These are phyloP conservation scores for Metellina segmentata DNA, from an alignment of 2,888 invertebrate genomes.

Conservation along the genomic window DNA sequence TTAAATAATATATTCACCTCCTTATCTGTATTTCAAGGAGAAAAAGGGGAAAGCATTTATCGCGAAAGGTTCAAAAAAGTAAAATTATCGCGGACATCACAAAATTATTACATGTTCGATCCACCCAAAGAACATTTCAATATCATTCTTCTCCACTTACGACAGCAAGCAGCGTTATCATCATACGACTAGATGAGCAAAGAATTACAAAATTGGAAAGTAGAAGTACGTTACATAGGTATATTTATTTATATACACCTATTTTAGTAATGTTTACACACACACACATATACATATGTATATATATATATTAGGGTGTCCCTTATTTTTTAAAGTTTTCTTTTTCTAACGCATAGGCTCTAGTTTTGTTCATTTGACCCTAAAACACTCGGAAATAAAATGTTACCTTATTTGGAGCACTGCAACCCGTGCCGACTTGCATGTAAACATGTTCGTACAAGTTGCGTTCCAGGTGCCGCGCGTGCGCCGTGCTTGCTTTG, in stretches of 20 bases:
- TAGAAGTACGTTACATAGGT: background rate
- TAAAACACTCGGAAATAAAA: too few relatives aligned
- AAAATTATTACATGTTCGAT: conserved; percentile 51
- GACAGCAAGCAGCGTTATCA: conserved; percentile 25
- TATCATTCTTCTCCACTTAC: conserved; percentile 12
- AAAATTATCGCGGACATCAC: conserved; percentile 28
- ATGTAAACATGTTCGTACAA: too few relatives aligned
- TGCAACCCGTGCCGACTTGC: too few relatives aligned
- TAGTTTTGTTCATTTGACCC: too few relatives aligned
- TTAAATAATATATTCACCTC: conserved; percentile 14
- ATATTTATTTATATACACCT: background rate
- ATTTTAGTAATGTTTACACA: background rate
- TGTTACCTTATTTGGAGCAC: too few relatives aligned
- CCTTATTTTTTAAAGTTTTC: too few relatives aligned
- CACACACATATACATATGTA: too few relatives aligned
- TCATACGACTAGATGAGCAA: background rate
- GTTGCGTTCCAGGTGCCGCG: too few relatives aligned
- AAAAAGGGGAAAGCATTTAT: conserved; percentile 29
- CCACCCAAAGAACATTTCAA: conserved; percentile 34
- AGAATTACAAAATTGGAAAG: background rate
- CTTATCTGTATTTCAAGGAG: conserved; percentile 32
- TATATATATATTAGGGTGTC: too few relatives aligned
- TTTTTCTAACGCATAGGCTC: too few relatives aligned
- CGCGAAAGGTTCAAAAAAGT: conserved; percentile 11
- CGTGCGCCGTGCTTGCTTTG: too few relatives aligned